phyloP scores from a whole-genome alignment of 2,113 vertebrate species.

The Sus scrofa region T2T-Sscrofa CM000819.6:137173001-137173500 shows the following conservation, averaged over 20 bases:
- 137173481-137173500: background rate
- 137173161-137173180: background rate
- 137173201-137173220: background rate
- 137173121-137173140: background rate
- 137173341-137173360: background rate
- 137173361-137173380: background rate
- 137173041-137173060: background rate
- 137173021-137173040: background rate
- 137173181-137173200: background rate
- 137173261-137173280: background rate
- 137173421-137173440: background rate
- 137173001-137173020: background rate
- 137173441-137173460: background rate
- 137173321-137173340: background rate
- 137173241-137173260: background rate
- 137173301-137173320: too few species aligned
- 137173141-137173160: background rate
- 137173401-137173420: background rate
- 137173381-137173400: background rate
- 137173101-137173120: background rate
- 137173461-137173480: background rate
- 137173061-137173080: background rate
- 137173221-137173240: background rate
- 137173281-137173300: background rate
- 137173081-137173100: background rate